These are phyloP conservation scores for Tiaroga cobitis DNA, from an alignment of 2,797 vertebrate genomes.

Conservation along the genomic window DNA sequence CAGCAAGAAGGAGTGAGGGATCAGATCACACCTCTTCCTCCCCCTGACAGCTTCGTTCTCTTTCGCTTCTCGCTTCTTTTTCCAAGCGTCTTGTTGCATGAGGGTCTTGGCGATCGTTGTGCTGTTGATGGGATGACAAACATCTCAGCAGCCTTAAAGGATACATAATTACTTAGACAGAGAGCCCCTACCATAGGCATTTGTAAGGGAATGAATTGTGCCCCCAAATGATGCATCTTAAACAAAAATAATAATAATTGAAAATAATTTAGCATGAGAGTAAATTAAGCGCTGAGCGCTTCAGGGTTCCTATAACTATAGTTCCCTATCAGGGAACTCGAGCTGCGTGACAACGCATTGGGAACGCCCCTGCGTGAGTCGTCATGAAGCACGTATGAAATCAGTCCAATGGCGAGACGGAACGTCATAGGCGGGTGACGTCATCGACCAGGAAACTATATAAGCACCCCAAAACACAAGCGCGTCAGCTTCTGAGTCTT, in stretches of 20 bases:
- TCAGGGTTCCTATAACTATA: neutral
- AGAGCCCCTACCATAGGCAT: neutral
- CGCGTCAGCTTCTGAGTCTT: no score
- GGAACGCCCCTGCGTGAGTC: no score
- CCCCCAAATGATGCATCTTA: neutral
- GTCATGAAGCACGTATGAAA: no score
- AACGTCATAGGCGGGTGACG: no score
- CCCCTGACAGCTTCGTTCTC: slow-evolving; percentile 48
- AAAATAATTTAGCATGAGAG: neutral
- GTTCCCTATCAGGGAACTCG: no score
- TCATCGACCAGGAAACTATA: no score
- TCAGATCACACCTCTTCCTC: slow-evolving; percentile 62
- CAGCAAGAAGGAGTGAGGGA: slow-evolving; percentile 62
- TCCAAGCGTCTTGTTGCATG: slow-evolving; percentile 56
- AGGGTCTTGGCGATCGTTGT: slow-evolving; percentile 44
- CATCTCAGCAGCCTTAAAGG: slow-evolving; percentile 28
- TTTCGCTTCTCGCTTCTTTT: slow-evolving; percentile 45
- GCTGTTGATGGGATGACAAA: slow-evolving; percentile 42
- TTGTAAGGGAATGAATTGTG: neutral
- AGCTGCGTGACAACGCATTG: no score
- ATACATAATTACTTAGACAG: slow-evolving; percentile 6
- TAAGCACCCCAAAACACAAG: no score
- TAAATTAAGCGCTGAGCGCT: neutral
- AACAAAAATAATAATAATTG: neutral
- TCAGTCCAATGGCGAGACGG: no score